phyloP scores from a whole-genome alignment of 2,113 vertebrate genomes.

The Gallinago undulata region DNA sequence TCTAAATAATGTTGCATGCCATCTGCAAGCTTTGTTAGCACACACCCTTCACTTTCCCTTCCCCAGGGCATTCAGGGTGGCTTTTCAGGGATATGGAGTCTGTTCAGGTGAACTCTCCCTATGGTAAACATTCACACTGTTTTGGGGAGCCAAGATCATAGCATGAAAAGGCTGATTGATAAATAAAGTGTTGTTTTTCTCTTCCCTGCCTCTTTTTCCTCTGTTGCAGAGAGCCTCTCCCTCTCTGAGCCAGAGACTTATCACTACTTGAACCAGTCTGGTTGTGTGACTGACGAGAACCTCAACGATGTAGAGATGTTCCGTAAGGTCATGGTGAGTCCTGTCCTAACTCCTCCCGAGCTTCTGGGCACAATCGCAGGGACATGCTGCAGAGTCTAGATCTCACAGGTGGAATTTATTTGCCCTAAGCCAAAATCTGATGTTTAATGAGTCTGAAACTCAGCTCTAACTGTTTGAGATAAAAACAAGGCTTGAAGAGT shows the following conservation, averaged over 20 bases:
- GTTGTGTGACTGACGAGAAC: conserved; percentile 81
- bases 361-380: not conserved
- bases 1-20: not conserved
- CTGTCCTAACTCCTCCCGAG: not conserved
- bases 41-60: not conserved
- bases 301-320: conserved; percentile 85
- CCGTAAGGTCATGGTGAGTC: conserved; percentile 87
- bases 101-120: not conserved
- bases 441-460: not conserved
- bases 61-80: not conserved
- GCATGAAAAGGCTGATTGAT: not conserved
- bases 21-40: not conserved
- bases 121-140: not conserved
- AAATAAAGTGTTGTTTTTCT: not conserved
- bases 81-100: not conserved
- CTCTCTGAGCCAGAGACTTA: conserved; percentile 82
- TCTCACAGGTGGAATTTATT: not conserved
- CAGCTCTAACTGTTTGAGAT: not conserved
- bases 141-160: not conserved
- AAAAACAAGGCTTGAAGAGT: not conserved
- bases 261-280: conserved; percentile 87
- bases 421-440: not conserved
- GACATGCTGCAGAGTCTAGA: not conserved
- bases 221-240: conserved; percentile 79
- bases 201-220: not conserved